phyloP scores from a whole-genome alignment of 1,140 invertebrate genomes.

The Anastrepha obliqua region DNA sequence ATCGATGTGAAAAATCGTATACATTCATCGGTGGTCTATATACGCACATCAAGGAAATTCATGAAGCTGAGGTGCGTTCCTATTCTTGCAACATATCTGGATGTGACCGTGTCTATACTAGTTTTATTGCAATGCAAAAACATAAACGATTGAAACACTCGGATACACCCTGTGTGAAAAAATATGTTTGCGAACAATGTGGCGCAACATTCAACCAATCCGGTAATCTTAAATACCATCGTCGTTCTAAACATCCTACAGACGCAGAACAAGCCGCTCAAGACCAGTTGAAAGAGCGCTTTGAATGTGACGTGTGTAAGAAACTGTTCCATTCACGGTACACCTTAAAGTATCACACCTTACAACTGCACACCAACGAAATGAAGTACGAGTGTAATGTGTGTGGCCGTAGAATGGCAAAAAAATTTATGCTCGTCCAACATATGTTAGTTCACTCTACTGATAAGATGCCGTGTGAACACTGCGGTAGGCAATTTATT shows the following conservation, averaged over 20 bases:
- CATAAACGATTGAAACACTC: constrained; percentile 69
- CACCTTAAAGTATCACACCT: constrained; percentile 67
- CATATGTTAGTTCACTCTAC: constrained; percentile 71
- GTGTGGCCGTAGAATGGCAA: constrained; percentile 69
- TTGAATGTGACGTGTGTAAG: constrained; percentile 65
- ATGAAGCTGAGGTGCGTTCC: constrained; percentile 61
- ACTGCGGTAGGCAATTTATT: constrained; percentile 67
- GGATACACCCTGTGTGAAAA: constrained; percentile 24
- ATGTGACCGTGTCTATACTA: constrained; percentile 68
- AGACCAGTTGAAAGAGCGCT: constrained; percentile 58
- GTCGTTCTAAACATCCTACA: constrained; percentile 69
- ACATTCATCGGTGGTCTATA: constrained; percentile 71
- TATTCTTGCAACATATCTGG: constrained; percentile 64
- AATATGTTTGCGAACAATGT: constrained; percentile 69
- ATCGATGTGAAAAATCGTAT: constrained; percentile 69
- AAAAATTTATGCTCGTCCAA: constrained; percentile 70
- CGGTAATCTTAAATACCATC: constrained; percentile 67
- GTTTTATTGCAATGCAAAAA: constrained; percentile 67
- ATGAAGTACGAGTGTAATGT: constrained; percentile 66
- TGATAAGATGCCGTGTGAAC: constrained; percentile 70
- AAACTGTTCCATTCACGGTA: constrained; percentile 71
- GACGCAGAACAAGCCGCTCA: constrained; percentile 58
- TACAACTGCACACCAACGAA: constrained; percentile 65
- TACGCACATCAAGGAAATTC: constrained; percentile 69
- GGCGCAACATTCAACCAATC: constrained; percentile 70